Evolutionary conservation across 2,797 vertebrate genomes (phyloP).

Genomic region (Labeo calbasu): DNA sequence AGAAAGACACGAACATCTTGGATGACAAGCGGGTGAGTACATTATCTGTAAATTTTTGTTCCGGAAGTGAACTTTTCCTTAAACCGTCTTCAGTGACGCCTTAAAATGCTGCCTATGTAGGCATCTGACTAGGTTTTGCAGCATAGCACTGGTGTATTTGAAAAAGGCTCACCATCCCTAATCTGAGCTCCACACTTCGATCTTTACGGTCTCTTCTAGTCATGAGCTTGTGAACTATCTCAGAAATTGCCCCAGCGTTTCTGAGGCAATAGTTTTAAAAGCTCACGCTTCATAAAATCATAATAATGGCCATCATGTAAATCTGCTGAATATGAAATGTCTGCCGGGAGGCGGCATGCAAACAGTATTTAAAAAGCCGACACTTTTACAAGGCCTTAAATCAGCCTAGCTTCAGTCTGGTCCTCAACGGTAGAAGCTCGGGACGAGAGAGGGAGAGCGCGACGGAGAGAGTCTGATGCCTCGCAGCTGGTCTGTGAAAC

Average conservation of each 20-base stretch:
- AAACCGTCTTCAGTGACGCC: background rate
- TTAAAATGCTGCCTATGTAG: background rate
- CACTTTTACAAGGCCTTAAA: conserved; percentile 79
- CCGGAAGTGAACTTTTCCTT: too few species aligned
- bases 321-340: conserved; percentile 77
- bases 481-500: conserved; percentile 66
- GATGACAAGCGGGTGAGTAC: too few species aligned
- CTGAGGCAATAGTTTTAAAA: conserved; percentile 70
- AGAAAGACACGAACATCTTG: too few species aligned
- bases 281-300: conserved; percentile 73
- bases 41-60: too few species aligned
- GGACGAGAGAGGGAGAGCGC: conserved; percentile 60
- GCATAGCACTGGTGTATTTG: background rate
- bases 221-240: conserved; percentile 43
- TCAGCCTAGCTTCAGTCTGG: conserved; percentile 65
- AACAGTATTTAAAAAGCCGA: conserved; percentile 77
- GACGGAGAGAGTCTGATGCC: conserved; percentile 58
- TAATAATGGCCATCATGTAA: conserved; percentile 78
- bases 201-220: conserved; percentile 43
- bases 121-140: background rate
- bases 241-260: conserved; percentile 63
- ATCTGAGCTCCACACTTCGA: conserved; percentile 18
- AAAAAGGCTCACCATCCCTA: background rate
- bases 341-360: conserved; percentile 71
- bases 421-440: conserved; percentile 43